Evolutionary conservation across 1,140 invertebrate genomes (phyloP).

Genomic region (Macrobrachium nipponense): DNA sequence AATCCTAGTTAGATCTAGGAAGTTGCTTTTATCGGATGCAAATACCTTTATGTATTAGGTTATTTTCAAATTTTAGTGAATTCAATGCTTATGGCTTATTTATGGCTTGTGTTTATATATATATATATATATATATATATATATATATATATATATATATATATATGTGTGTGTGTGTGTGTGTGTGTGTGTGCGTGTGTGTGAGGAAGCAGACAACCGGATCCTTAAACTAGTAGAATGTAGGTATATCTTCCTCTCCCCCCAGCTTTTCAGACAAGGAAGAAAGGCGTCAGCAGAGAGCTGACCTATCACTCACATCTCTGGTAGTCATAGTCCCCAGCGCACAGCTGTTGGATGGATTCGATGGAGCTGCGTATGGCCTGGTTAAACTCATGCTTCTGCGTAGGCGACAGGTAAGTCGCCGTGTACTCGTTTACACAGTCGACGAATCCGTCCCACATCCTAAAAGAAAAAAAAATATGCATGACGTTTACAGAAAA

Average conservation of each 20-base stretch:
- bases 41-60: too few relatives aligned
- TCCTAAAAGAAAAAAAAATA: slow-evolving; percentile 2
- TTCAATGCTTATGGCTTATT: too few relatives aligned
- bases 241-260: too few relatives aligned
- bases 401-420: slow-evolving; percentile 20
- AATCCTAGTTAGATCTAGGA: too few relatives aligned
- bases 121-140: too few relatives aligned
- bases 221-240: neutral
- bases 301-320: slow-evolving; percentile 2
- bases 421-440: slow-evolving; percentile 41
- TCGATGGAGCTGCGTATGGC: slow-evolving; percentile 38
- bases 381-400: slow-evolving; percentile 25
- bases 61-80: too few relatives aligned
- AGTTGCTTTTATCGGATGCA: too few relatives aligned
- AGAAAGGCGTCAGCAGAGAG: neutral
- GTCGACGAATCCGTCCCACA: slow-evolving; percentile 30
- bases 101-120: too few relatives aligned
- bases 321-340: slow-evolving; percentile 22
- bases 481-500: too few relatives aligned
- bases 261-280: too few relatives aligned
- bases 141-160: too few relatives aligned
- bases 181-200: neutral
- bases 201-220: neutral
- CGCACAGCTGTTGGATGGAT: slow-evolving; percentile 35
- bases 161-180: neutral